Evolutionary conservation across 1,140 invertebrate genomes (phyloP).

Genomic region (Ganaspis sp.): DNA sequence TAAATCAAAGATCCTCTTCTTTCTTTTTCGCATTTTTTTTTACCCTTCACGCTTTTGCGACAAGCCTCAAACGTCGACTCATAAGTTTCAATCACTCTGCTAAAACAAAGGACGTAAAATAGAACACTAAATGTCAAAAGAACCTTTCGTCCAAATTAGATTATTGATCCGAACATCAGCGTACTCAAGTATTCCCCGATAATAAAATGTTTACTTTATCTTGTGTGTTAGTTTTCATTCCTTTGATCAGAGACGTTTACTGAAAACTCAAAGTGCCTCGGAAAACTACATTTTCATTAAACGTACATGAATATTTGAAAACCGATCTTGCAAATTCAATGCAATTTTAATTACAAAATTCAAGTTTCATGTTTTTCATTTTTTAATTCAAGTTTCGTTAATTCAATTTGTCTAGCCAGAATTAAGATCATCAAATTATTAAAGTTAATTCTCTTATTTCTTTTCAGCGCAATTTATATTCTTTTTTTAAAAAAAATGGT

Average conservation of each 20-base stretch:
- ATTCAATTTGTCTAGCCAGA: no score
- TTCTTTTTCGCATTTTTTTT: neutral
- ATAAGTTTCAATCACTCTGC: conserved; percentile 16
- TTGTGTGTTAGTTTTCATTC: neutral
- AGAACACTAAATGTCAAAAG: conserved; percentile 15
- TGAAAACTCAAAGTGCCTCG: neutral
- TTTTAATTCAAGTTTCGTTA: no score
- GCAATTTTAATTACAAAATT: no score
- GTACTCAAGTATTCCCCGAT: neutral
- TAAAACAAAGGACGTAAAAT: conserved; percentile 24
- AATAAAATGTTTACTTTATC: conserved; percentile 15
- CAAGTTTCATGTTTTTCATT: no score
- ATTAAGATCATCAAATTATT: no score
- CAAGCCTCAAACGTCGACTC: neutral
- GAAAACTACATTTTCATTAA: conserved; percentile 8
- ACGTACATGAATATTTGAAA: neutral
- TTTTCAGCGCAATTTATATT: no score
- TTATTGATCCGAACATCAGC: conserved; percentile 12
- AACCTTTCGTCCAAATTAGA: conserved; percentile 14
- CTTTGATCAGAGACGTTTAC: conserved; percentile 15
- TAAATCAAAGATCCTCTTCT: conserved; percentile 52
- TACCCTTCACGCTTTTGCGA: neutral
- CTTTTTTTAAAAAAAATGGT: neutral
- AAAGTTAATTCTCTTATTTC: no score
- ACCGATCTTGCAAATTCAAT: neutral